These are phyloP conservation scores for Ridgeia piscesae DNA, from an alignment of 1,140 invertebrate species.

Conservation along the genomic window DNA sequence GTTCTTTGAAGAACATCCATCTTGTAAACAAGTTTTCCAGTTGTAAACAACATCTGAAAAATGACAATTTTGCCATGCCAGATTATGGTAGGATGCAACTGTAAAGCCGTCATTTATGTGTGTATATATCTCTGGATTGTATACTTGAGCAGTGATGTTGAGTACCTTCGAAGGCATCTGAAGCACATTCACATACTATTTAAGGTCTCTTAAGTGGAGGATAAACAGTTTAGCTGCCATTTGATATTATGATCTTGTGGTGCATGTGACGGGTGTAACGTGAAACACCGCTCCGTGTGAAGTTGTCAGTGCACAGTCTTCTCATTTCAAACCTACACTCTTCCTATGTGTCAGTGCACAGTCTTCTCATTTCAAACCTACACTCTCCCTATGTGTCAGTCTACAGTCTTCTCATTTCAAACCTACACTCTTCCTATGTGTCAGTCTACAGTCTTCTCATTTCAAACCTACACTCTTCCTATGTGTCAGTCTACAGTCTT, in stretches of 20 bases:
- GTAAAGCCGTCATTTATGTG: not conserved
- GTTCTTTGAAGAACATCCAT: not conserved
- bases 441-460: too few species aligned
- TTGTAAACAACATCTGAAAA: not conserved
- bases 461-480: too few species aligned
- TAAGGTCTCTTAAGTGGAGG: not conserved
- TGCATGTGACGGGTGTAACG: not conserved
- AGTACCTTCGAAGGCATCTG: not conserved
- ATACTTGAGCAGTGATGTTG: not conserved
- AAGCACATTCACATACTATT: not conserved
- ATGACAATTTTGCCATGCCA: not conserved
- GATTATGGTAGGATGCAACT: too few species aligned
- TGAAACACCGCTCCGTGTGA: not conserved
- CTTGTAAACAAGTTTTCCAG: not conserved
- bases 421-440: too few species aligned
- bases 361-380: too few species aligned
- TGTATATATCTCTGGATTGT: not conserved
- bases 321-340: too few species aligned
- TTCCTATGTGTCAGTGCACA: too few species aligned
- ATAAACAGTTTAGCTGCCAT: not conserved
- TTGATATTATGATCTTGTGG: not conserved
- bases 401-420: too few species aligned
- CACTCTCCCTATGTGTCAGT: too few species aligned
- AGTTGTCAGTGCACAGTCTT: not conserved
- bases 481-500: too few species aligned